Evolutionary conservation across 2,888 invertebrate species (phyloP), one percentile per base, ranked within the genome.

Genomic region (Hipparchia semele): DNA sequence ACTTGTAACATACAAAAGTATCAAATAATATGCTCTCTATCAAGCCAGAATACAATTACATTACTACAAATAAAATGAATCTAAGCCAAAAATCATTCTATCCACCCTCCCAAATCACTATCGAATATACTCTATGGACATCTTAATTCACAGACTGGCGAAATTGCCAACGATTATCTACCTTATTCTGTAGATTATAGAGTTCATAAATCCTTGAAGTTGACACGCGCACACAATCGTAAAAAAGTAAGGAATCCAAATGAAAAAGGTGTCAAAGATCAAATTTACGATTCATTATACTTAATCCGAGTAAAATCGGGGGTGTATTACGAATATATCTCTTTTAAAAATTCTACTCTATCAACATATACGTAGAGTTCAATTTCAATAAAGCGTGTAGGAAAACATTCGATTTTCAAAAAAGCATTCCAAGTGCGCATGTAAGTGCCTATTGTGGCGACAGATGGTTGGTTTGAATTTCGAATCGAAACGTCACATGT

Each of bases 241-340:
- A 89, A 88, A 91, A 91, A 90, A 89, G 82, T 81, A 65, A 84
- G 83, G 88, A 87, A 87, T 86, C 88, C 87, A 91, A 93, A 92
- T 92, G 91, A 91, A 92, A 94, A 92, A 94, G 93, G 94, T 94
- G 94, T 92, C 92, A 93, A 92, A 94, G 93, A 93, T 94, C 92
- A 91, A 92, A 94, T 94, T 94, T 93, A 92, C 93, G 91, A 92
- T 91, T 93, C 93, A 93, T 93, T 93, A 93, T 92, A 90, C 90
- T 89, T 92, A 94, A 94, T 93, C 93, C 92, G 83, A 81, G 87
- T 86, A 85, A 88, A 90, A 89, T 86, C 86, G 85, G 88, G 92
- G 91, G 88, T 80, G 83, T 64, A 79, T 59, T 71, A 73, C 75
- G 51, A 5, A 23, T n/a, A 53, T 54, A 1, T 23, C 2, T 9